Conservation (phyloP, 2,888 invertebrate species). For the Napeogenes inachia region DNA sequence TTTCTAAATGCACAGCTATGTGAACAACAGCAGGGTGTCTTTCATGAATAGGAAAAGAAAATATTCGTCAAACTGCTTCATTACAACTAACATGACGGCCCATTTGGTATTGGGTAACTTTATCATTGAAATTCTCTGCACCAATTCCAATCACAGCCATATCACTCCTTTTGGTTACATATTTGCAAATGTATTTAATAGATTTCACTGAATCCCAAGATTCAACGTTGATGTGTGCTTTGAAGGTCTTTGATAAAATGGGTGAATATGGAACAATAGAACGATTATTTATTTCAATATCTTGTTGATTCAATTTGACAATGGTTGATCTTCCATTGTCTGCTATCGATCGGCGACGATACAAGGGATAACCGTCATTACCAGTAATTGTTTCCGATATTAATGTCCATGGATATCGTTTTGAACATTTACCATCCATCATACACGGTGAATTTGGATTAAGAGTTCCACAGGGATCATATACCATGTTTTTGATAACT, state of each 20-base stretch:
- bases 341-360: constrained; percentile 33
- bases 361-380: constrained; percentile 32
- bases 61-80: constrained; percentile 10
- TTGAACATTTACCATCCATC: constrained; percentile 27
- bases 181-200: constrained; percentile 30
- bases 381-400: constrained; percentile 26
- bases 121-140: no score
- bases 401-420: constrained; percentile 25
- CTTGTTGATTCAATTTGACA: constrained; percentile 29
- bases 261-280: constrained; percentile 15
- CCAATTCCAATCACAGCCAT: constrained; percentile 24
- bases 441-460: constrained; percentile 27
- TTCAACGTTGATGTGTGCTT: constrained; percentile 28
- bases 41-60: constrained; percentile 33
- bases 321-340: constrained; percentile 33
- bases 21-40: constrained; percentile 16
- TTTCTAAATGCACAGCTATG: constrained; percentile 25
- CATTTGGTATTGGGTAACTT: no score
- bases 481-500: constrained; percentile 29
- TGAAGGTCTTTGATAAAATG: constrained; percentile 13
- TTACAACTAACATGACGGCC: no score
- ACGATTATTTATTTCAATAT: constrained; percentile 34
- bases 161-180: constrained; percentile 28
- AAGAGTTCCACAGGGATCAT: constrained; percentile 30
- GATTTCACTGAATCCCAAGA: constrained; percentile 22